phyloP scores from a whole-genome alignment of 2,797 vertebrate genomes.

The Sardinella longiceps region DNA sequence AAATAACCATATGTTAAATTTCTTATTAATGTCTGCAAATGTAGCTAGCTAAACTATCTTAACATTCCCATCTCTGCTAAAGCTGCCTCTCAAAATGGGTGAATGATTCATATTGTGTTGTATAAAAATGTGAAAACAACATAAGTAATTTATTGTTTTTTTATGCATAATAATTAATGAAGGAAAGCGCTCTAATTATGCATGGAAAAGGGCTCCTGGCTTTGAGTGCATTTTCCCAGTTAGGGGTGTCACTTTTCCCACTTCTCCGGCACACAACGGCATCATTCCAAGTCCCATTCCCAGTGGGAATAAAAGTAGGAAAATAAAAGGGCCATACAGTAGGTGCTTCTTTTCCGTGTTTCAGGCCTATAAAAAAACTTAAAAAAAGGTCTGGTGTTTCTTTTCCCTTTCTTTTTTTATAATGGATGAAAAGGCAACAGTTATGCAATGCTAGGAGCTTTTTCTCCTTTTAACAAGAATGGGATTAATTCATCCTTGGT shows the following conservation, averaged over 20 bases:
- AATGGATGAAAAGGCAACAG: background rate
- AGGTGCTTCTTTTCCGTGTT: background rate
- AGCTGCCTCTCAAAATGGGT: background rate
- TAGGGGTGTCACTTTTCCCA: background rate
- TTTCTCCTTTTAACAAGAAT: conserved; percentile 13
- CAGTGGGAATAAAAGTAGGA: conserved; percentile 3
- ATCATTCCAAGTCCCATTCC: background rate
- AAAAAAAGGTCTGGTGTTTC: background rate
- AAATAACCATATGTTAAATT: background rate
- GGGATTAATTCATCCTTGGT: conserved; percentile 6
- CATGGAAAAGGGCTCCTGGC: background rate
- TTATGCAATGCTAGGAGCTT: background rate
- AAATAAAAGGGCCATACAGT: conserved; percentile 1
- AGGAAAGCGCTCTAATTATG: background rate
- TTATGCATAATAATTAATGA: background rate
- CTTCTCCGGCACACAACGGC: background rate
- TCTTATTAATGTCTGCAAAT: conserved; percentile 9
- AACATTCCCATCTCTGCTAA: background rate
- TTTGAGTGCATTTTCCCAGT: background rate
- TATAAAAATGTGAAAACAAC: background rate
- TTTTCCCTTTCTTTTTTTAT: background rate
- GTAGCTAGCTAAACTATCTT: background rate
- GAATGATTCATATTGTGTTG: background rate
- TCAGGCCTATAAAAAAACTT: background rate
- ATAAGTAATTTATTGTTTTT: background rate